Conservation (phyloP, 2,888 invertebrate genomes). For the Leptopilina myrica region DNA sequence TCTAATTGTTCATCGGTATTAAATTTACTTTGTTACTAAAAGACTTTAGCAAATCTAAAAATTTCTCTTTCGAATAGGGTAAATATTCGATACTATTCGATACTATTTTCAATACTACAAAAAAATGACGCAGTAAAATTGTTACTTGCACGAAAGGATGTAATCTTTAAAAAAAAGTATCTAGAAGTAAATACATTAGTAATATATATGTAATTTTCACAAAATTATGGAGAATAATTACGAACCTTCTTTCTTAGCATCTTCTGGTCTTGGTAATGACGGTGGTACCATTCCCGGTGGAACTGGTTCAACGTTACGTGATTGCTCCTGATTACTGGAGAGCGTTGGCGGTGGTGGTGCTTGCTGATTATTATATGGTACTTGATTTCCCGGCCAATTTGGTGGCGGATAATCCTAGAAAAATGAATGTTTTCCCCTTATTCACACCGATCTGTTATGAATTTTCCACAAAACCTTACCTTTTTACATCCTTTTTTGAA, state of each 20-base stretch:
- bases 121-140: not conserved
- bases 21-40: not conserved
- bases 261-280: conserved; percentile 69
- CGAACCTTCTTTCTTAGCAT: conserved; percentile 75
- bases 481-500: conserved; percentile 62
- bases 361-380: conserved; percentile 72
- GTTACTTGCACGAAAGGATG: conserved; percentile 45
- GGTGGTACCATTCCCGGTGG: conserved; percentile 61
- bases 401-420: conserved; percentile 73
- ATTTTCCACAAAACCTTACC: conserved; percentile 66
- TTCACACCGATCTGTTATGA: conserved; percentile 50
- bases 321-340: conserved; percentile 61
- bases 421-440: conserved; percentile 57
- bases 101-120: not conserved
- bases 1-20: not conserved
- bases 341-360: conserved; percentile 68
- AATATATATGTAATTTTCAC: conserved; percentile 2
- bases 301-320: conserved; percentile 64
- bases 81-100: too few relatives aligned
- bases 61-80: not conserved
- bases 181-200: conserved; percentile 27
- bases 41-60: not conserved
- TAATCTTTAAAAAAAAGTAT: conserved; percentile 22
- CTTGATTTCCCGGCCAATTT: conserved; percentile 73
- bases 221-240: not conserved